Evolutionary conservation across 1,140 invertebrate species (phyloP).

Genomic region (Maniola jurtina): DNA sequence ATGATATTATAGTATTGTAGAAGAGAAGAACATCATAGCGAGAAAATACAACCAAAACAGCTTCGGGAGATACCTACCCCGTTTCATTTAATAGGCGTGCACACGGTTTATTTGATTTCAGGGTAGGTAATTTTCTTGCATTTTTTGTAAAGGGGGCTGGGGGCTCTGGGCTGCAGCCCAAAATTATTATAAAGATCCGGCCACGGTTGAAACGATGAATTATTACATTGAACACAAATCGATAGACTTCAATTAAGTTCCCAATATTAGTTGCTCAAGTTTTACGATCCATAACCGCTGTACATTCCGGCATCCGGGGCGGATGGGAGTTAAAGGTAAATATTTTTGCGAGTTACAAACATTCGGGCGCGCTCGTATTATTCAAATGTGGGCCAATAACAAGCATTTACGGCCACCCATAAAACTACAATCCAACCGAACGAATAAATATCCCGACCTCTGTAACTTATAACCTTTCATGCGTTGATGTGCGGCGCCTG

Average conservation of each 20-base stretch:
- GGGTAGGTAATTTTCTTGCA: too few species aligned
- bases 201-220: too few species aligned
- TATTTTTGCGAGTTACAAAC: slow-evolving; percentile 65
- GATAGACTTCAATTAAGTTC: slow-evolving; percentile 13
- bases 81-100: too few species aligned
- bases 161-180: too few species aligned
- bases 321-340: slow-evolving; percentile 47
- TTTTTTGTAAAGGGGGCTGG: too few species aligned
- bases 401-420: slow-evolving; percentile 70
- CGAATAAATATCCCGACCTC: slow-evolving; percentile 74
- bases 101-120: too few species aligned
- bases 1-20: too few species aligned
- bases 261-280: slow-evolving; percentile 2
- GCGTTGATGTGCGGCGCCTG: slow-evolving; percentile 31
- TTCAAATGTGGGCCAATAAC: slow-evolving; percentile 74
- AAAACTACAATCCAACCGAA: slow-evolving; percentile 74
- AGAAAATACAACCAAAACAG: too few species aligned
- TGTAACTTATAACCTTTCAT: slow-evolving; percentile 66
- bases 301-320: slow-evolving; percentile 36
- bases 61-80: too few species aligned
- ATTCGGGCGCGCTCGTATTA: slow-evolving; percentile 63
- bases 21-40: too few species aligned
- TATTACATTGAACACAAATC: neutral
- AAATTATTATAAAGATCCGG: too few species aligned
- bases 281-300: slow-evolving; percentile 22